Percentiles rank a stretch among this genome's conserved stretches.
These are phyloP conservation scores for Mormyrops attenuatus DNA, from an alignment of 2,797 vertebrate species.

Conservation along the genomic window DNA sequence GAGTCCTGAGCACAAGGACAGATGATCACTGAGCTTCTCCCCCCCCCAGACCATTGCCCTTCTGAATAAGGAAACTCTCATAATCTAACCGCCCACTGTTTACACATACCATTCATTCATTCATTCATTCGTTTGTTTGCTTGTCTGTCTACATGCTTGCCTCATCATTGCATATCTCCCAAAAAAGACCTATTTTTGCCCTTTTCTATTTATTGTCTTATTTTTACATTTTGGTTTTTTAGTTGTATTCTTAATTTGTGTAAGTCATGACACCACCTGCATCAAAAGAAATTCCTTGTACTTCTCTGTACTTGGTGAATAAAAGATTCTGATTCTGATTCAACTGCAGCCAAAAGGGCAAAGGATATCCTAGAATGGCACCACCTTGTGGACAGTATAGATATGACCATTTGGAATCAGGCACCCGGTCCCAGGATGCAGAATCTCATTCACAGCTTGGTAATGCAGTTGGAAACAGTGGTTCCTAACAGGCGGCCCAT, in stretches of 20 bases:
- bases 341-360: background rate
- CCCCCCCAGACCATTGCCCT: background rate
- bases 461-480: background rate
- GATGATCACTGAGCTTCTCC: background rate
- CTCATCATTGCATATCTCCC: background rate
- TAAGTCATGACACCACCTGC: background rate
- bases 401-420: background rate
- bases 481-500: background rate
- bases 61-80: background rate
- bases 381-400: conserved; percentile 21
- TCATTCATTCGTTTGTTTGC: no score
- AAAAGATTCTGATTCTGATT: background rate
- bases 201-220: background rate
- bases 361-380: conserved; percentile 1
- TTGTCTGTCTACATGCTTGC: background rate
- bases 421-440: background rate
- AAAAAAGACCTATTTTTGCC: background rate
- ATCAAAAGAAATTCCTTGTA: background rate
- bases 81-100: background rate
- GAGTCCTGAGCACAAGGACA: background rate
- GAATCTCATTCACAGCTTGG: conserved; percentile 7
- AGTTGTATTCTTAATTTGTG: background rate
- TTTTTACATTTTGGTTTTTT: background rate
- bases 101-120: background rate
- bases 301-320: background rate